Base-by-base conservation (phyloP, 2,888 invertebrate species). In the Helobdella robusta region DNA sequence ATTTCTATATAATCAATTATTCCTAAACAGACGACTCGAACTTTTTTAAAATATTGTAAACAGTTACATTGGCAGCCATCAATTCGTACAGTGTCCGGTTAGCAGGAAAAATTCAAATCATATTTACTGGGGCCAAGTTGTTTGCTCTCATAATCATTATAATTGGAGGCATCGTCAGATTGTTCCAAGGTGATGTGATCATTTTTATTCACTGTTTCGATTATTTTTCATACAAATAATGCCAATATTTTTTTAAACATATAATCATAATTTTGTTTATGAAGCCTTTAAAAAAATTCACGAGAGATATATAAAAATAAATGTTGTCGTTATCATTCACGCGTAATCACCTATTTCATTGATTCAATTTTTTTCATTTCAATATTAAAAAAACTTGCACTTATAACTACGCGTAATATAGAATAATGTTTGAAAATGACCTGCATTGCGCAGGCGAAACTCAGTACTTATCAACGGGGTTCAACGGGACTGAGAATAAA, bases 71-170 rank as follows among this genome's bases (percentile, higher is more conserved):
- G 77, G 84, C 91, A 76, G 87, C 89, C 77, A 87, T 93, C 74
- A 94, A 94, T 82, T 91, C 92, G 84, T 90, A 89, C 84, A 93
- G 92, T 81, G 92, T 92, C 67, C 89, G 88, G 80, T 82, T 92
- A 78, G 91, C 93, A 15, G 92, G 92, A 68, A 88, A 89, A 74
- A 89, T 93, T 61, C 93, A 93, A 81, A 91, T 94, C 80, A 86
- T 90, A 71, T 94, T 94, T 81, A 93, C 93, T 25, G 87, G 88
- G 63, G 91, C 91, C 66, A 94, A 94, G 81, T 82, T 94, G 69
- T 85, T 89, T 66, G 92, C 93, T 62, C 88, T 94, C 69, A 83
- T 87, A 63, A 89, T 94, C 74, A 87, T 94, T 71, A 89, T 93
- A 73, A 84, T 86, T 74, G 92, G 92, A 67, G 93, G 93, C 73